Evolutionary conservation across 2,113 vertebrate genomes (phyloP), one percentile per base, ranked within the genome.

Genomic region (Aspidoscelis tigris): DNA sequence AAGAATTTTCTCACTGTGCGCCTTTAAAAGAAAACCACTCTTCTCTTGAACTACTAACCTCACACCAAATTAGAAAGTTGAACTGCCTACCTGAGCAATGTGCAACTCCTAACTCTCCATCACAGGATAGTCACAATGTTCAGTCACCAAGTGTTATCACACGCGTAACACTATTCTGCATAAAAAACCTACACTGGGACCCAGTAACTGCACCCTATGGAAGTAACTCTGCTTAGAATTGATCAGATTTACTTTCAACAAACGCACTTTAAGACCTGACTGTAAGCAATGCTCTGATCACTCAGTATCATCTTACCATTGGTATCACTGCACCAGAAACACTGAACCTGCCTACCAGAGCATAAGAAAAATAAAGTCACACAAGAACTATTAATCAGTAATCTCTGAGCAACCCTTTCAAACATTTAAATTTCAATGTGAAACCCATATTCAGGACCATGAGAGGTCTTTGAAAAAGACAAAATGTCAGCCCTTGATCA

Each of bases 261-360:
- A 47, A 58, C 26, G 1, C 18, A 1, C 10, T 76, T 64, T 47
- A 44, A 33, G 33, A 43, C 18, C 50, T n/a, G 68, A n/a, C 14
- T 44, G 24, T 44, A 71, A n/a, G 87, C 89, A 89, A 90, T 92
- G 88, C 78, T 93, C 90, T 88, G 87, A 84, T 81, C 75, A 6
- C 20, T 33, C 44, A 58, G 24, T 66, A 78, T 43, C 55, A 44
- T 5, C 18, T 55, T 83, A 39, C 44, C 39, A 69, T 16, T 18
- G 14, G 58, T 81, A 90, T 83, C 91, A 78, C 81, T 81, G 83
- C 79, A 89, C 82, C 88, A 90, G 44, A 86, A 85, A 76, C 1
- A 1, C 4, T 83, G 64, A 76, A 83, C 61, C 16, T 83, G 20
- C 24, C 61, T 12, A 78, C 39, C 22, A 26, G 22, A 53, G 21